A percentile compares a stretch with the other conserved stretches of the same genome.
Conservation (phyloP, 2,113 vertebrate genomes). For the Oplegnathus fasciatus region DNA sequence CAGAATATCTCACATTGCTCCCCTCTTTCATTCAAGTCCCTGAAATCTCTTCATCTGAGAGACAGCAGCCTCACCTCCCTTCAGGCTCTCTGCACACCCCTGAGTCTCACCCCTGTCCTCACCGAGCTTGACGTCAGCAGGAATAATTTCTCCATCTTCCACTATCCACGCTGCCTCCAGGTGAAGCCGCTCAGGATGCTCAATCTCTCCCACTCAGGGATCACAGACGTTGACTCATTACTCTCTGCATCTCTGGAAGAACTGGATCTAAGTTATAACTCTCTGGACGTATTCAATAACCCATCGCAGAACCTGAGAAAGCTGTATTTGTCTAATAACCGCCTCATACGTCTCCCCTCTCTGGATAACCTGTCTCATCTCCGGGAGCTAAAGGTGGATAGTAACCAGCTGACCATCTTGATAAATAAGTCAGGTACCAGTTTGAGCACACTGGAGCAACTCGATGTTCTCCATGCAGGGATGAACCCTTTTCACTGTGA, state of each 20-base stretch:
- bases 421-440: not conserved
- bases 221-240: not conserved
- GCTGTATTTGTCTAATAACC: constrained; percentile 17
- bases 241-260: constrained; percentile 13
- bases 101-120: constrained; percentile 10
- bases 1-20: constrained; percentile 3
- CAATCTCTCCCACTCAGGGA: constrained; percentile 27
- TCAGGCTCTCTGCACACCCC: not conserved
- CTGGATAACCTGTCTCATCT: not conserved
- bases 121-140: constrained; percentile 19
- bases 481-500: constrained; percentile 19
- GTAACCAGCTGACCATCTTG: not conserved
- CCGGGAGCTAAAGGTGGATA: not conserved
- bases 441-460: not conserved
- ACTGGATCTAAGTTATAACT: constrained; percentile 32
- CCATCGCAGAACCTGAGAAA: constrained; percentile 5
- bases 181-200: constrained; percentile 10
- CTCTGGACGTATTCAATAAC: constrained; percentile 1
- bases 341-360: not conserved
- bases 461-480: not conserved
- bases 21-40: not conserved
- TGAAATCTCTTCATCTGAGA: constrained; percentile 21
- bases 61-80: constrained; percentile 23
- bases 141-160: constrained; percentile 23
- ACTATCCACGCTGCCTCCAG: not conserved